phyloP scores from a whole-genome alignment of 2,888 invertebrate species.

The Eubasilissa splendida region DNA sequence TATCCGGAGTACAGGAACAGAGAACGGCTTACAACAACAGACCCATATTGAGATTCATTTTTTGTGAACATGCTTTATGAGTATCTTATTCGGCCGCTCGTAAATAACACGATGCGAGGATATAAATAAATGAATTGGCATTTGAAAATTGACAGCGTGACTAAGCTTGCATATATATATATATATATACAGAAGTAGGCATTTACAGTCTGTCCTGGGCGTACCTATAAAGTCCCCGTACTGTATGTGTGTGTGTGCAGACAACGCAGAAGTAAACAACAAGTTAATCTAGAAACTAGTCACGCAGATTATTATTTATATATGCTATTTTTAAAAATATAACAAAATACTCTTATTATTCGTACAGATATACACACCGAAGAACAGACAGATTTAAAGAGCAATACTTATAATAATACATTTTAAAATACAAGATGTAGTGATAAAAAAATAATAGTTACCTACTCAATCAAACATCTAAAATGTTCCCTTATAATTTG shows the following conservation, averaged over 20 bases:
- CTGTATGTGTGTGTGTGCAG: not conserved
- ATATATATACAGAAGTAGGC: not conserved
- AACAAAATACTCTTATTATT: too few relatives aligned
- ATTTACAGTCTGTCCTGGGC: slow-evolving; percentile 4
- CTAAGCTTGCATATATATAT: slow-evolving; percentile 48
- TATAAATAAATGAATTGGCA: slow-evolving; percentile 59
- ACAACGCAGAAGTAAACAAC: not conserved
- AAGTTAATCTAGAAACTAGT: too few relatives aligned
- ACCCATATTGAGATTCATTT: slow-evolving; percentile 71
- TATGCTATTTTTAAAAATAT: too few relatives aligned
- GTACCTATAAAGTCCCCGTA: not conserved
- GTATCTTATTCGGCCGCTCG: slow-evolving; percentile 65
- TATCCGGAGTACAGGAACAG: too few relatives aligned
- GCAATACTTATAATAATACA: too few relatives aligned
- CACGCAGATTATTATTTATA: too few relatives aligned
- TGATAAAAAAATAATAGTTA: too few relatives aligned
- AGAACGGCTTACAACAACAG: slow-evolving; percentile 64
- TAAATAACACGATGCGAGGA: slow-evolving; percentile 61
- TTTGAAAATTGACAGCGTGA: slow-evolving; percentile 59
- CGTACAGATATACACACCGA: too few relatives aligned
- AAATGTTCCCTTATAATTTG: too few relatives aligned
- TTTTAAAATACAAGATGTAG: too few relatives aligned
- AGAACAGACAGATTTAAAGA: too few relatives aligned
- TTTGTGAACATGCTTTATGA: slow-evolving; percentile 63
- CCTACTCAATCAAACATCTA: too few relatives aligned